Conservation (phyloP, 2,113 vertebrate genomes). For the Lophura nycthemera region DNA sequence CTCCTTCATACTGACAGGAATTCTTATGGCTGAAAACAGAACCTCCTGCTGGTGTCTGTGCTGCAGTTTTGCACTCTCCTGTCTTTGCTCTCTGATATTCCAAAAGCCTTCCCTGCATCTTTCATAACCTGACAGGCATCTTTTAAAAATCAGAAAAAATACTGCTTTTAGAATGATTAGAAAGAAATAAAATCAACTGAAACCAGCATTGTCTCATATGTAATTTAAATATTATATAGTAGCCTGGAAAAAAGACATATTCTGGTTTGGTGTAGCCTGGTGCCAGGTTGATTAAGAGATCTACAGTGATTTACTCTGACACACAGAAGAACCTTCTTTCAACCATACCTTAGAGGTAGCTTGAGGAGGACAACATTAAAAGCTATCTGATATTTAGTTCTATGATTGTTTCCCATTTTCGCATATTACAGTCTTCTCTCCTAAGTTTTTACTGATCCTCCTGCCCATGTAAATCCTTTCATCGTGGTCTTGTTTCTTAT, state of each 20-base stretch:
- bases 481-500: constrained; percentile 13
- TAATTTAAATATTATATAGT: background rate
- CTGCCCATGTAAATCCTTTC: constrained; percentile 10
- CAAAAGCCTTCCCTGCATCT: background rate
- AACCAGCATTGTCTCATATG: background rate
- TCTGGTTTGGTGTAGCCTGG: background rate
- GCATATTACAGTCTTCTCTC: background rate
- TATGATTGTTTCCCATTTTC: background rate
- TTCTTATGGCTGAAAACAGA: background rate
- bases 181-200: background rate
- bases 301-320: background rate
- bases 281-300: background rate
- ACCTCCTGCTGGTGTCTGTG: background rate
- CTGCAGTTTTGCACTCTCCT: background rate
- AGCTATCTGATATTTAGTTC: background rate
- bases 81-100: background rate
- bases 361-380: background rate
- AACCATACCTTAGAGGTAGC: background rate
- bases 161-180: background rate
- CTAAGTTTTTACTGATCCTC: background rate
- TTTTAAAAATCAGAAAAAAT: background rate
- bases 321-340: background rate
- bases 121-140: background rate
- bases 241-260: background rate
- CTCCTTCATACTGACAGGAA: background rate